Evolutionary conservation across 2,797 vertebrate species (phyloP), one percentile per base, ranked within the genome.

Genomic region (Percopsis omiscomaycus): DNA sequence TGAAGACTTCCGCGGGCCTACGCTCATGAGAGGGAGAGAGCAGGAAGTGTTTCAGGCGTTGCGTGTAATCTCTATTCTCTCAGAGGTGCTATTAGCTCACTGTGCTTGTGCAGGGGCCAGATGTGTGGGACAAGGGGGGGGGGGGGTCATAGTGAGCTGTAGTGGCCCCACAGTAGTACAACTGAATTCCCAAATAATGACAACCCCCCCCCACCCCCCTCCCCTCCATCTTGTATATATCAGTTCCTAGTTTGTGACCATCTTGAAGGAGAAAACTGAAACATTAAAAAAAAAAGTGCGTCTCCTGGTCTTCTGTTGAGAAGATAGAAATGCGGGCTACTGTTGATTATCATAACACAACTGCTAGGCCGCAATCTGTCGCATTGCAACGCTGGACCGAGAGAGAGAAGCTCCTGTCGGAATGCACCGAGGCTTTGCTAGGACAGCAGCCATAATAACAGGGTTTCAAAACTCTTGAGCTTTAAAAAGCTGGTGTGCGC

Each of bases 391-490:
- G 9, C 37, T 9, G 37, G 37, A 37, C 71, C 73, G 59, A 79
- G 79, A 76, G 82, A 88, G 37, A 82, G 78, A 82, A 86, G 84
- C 79, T 82, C 70, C 71, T 81, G 86, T 81, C 81, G 91, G 88
- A 90, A 93, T 90, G 90, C 66, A 75, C 0, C 60, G 67, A 89
- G 80, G 54, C 44, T 90, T 90, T 92, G 91, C 89, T 89, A 91
- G 84, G 86, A 91, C 80, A 74, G 0, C 74, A 81, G 84, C 82
- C 88, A 81, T 93, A 92, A 93, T 93, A 80, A 91, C 75, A 91
- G 73, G 80, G 88, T 92, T 92, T 93, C 75, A 69, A 89, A 90
- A 91, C 62, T 70, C 79, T 29, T 14, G 30, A 83, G 72, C 92
- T 89, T 90, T 87, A 79, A 84, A 91, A 91, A 90, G 81, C 75